Evolutionary conservation across 2,113 vertebrate genomes (phyloP).

Genomic region (Corythaixoides concolor): DNA sequence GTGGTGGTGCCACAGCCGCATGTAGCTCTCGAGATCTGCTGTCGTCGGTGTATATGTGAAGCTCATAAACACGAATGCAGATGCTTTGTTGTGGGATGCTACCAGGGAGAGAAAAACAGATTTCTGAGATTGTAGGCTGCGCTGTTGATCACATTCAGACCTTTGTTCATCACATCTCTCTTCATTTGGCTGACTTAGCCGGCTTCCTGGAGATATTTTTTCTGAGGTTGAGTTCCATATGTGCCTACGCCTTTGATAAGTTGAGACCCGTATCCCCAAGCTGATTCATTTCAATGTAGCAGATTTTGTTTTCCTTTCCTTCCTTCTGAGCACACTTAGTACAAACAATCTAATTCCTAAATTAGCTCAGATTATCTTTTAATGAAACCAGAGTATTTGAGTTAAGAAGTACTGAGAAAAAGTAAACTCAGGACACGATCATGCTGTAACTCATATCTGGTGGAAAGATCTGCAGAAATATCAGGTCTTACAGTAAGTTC

Average conservation of each 20-base stretch:
- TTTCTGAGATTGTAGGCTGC: background rate
- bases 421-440: background rate
- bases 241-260: conserved; percentile 53
- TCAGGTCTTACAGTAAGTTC: background rate
- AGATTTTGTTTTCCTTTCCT: conserved; percentile 62
- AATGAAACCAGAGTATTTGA: background rate
- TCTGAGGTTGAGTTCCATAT: conserved; percentile 39
- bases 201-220: conserved; percentile 23
- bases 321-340: conserved; percentile 49
- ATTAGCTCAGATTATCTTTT: conserved; percentile 58
- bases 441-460: background rate
- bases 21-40: background rate
- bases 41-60: background rate
- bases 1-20: background rate
- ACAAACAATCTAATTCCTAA: conserved; percentile 61
- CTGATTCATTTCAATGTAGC: conserved; percentile 47
- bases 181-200: background rate
- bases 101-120: background rate
- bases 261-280: conserved; percentile 16
- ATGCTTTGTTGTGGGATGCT: background rate
- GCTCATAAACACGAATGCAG: background rate
- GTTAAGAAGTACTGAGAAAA: background rate
- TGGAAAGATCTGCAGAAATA: background rate
- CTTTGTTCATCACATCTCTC: background rate
- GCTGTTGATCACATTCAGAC: background rate